Base-by-base conservation (phyloP, 2,797 vertebrate species). In the Micropoecilia bifurca region DNA sequence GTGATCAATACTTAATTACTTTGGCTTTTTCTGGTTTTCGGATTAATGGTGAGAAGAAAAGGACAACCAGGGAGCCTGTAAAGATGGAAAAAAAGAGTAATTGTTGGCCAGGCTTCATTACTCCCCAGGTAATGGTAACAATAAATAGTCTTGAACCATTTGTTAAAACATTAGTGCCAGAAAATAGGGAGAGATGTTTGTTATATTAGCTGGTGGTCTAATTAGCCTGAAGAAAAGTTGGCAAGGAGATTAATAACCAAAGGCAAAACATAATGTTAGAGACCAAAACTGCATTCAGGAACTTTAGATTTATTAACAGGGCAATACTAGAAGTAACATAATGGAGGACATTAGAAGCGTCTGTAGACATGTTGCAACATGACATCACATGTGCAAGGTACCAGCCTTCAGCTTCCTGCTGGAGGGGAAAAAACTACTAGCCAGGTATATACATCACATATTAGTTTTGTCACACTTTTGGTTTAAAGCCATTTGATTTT, bases 1-100 rank as follows among this genome's bases (percentile, higher is more conserved):
- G 53, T 85, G 88, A 94, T 94, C 93, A 89, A 95, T 94, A 94
- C 86, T 87, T 92, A 92, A 93, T 94, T 93, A 92, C 76, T 81
- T 61, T 43, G 43, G 80, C 84, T 86, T 86, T 89, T 89, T 83
- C 89, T 85, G 73, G 71, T 90, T 88, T 83, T 80, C 81, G 88
- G 91, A 89, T 93, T 91, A 92, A 90, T 90, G 89, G 87, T 79
- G 75, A 14, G 75, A 80, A 73, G 84, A 81, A 86, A 81, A 59
- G 25, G 81, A 71, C 46, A 72, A 84, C 82, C 85, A 66, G 79
- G 76, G 57, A 83, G 82, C 81, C 75, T 86, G 85, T 83, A 86
- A 85, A 90, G 88, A 90, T 81, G 84, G 79, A 85, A 82, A 87
- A 83, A 74, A 77, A 83, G 57, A 83, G 79, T 81, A 84, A 91